A percentile compares a stretch with the other conserved stretches of the same genome.
Conservation (phyloP, 2,888 invertebrate genomes). For the Hypomecis atomaria region DNA sequence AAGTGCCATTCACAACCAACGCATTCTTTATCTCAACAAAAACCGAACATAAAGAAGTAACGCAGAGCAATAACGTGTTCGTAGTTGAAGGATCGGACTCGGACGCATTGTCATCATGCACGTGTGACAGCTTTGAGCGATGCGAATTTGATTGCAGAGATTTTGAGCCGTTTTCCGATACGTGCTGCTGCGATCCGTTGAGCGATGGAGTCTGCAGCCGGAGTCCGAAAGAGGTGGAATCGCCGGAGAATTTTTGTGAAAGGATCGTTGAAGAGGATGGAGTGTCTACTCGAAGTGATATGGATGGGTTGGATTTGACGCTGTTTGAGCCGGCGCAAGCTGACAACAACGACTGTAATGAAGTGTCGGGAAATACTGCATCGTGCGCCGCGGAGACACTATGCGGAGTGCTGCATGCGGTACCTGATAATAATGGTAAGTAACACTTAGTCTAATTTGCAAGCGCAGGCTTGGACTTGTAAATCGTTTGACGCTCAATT, state of each 20-base stretch:
- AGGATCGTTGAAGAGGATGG: slow-evolving; percentile 72
- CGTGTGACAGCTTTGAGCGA: slow-evolving; percentile 82
- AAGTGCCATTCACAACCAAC: slow-evolving; percentile 77
- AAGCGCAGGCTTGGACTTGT: slow-evolving; percentile 58
- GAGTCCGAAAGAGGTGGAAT: slow-evolving; percentile 80
- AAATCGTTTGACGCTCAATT: slow-evolving; percentile 64
- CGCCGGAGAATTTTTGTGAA: slow-evolving; percentile 77
- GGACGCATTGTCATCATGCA: slow-evolving; percentile 83
- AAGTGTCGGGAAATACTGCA: slow-evolving; percentile 50
- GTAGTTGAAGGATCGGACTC: slow-evolving; percentile 74
- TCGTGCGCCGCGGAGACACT: slow-evolving; percentile 60
- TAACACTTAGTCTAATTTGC: slow-evolving; percentile 49
- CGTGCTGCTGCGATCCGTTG: slow-evolving; percentile 84
- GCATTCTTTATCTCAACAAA: slow-evolving; percentile 75
- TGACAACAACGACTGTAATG: slow-evolving; percentile 59
- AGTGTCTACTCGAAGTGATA: slow-evolving; percentile 82
- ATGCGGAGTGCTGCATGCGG: slow-evolving; percentile 73
- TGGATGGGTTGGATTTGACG: slow-evolving; percentile 88
- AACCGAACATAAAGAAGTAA: slow-evolving; percentile 65
- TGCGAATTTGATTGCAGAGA: slow-evolving; percentile 84
- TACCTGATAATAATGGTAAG: slow-evolving; percentile 73
- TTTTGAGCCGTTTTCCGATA: slow-evolving; percentile 86
- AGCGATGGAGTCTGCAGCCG: slow-evolving; percentile 80
- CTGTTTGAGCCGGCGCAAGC: slow-evolving; percentile 86
- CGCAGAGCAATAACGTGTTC: slow-evolving; percentile 65